These are phyloP conservation scores for Babyrousa celebensis DNA, from an alignment of 2,797 vertebrate species.

Conservation along the genomic window DNA sequence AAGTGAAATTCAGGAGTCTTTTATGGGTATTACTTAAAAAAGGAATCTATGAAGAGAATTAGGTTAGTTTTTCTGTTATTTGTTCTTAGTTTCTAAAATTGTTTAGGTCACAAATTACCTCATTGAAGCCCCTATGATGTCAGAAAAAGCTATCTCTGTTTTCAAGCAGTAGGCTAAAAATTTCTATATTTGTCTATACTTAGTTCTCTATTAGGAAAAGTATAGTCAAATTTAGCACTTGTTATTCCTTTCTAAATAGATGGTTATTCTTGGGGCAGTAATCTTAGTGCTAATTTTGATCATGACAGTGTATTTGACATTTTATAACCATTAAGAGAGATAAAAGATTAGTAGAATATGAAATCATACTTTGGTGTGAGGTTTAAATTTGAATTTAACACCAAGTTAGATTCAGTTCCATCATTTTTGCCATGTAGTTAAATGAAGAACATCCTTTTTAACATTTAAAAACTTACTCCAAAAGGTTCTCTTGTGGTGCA, in stretches of 20 bases:
- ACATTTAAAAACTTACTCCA: background rate
- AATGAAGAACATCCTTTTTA: conserved; percentile 53
- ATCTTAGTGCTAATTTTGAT: conserved; percentile 33
- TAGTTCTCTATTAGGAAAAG: conserved; percentile 43
- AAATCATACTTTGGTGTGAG: conserved; percentile 22
- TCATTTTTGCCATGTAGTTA: conserved; percentile 38
- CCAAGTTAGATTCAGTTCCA: background rate
- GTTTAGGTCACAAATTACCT: background rate
- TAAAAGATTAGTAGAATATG: conserved; percentile 12
- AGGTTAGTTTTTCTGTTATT: conserved; percentile 3
- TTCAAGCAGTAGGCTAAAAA: background rate
- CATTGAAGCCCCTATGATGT: background rate
- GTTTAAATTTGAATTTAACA: conserved; percentile 10
- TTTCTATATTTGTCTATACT: conserved; percentile 37
- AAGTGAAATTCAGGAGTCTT: background rate
- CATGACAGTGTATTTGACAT: background rate
- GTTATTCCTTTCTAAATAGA: conserved; percentile 41
- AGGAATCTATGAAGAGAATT: conserved; percentile 3
- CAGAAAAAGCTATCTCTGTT: background rate
- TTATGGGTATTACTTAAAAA: background rate
- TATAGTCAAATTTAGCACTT: background rate
- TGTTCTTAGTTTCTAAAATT: conserved; percentile 54
- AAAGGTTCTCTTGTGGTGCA: background rate
- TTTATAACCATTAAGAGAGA: conserved; percentile 27
- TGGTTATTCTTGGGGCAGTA: conserved; percentile 13